Evolutionary conservation across 2,888 invertebrate genomes (phyloP).

Genomic region (Spilarctia lutea): DNA sequence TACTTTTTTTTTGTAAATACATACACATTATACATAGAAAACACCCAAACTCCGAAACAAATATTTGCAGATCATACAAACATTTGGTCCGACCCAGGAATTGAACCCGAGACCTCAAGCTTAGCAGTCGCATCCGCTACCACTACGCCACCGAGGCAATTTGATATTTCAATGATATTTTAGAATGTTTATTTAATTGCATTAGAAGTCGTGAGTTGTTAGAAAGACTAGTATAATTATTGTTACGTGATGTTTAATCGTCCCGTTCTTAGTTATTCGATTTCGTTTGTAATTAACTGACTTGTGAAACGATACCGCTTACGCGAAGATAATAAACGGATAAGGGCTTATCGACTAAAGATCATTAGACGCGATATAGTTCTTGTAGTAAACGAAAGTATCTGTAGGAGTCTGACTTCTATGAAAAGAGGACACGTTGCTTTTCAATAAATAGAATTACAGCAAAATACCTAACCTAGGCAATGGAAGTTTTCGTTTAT

Average conservation of each 20-base stretch:
- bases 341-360: constrained; percentile 56
- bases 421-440: background rate
- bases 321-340: constrained; percentile 59
- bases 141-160: no score
- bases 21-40: no score
- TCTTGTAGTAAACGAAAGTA: background rate
- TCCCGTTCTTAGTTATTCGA: constrained; percentile 42
- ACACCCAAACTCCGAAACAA: no score
- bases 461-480: no score
- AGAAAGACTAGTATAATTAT: constrained; percentile 41
- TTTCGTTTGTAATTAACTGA: constrained; percentile 57
- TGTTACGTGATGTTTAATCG: constrained; percentile 42
- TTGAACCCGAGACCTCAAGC: no score
- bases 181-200: constrained; percentile 18
- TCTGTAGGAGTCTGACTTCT: background rate
- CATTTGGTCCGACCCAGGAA: no score
- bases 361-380: background rate
- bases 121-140: no score
- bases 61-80: no score
- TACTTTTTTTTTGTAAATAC: no score
- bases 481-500: background rate
- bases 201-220: constrained; percentile 34
- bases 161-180: constrained; percentile 15
- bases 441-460: no score
- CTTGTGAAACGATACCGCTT: constrained; percentile 52